Base-by-base conservation (phyloP, 2,888 invertebrate species). In the Zele albiditarsus region DNA sequence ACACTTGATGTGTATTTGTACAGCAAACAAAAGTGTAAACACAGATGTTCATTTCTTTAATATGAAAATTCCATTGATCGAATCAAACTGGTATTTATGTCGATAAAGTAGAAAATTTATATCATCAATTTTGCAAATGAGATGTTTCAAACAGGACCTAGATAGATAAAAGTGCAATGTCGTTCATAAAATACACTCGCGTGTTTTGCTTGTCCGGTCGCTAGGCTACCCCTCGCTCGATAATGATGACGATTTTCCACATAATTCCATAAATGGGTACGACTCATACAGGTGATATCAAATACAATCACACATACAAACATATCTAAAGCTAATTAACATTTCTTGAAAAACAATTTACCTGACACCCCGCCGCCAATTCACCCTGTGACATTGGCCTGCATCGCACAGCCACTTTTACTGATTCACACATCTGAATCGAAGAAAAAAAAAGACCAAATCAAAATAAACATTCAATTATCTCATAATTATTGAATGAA, bases 351-450 rank as follows among this genome's bases (percentile, higher is more conserved):
- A 8, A 23, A 23, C 6, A 28, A 83, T 85, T 71, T 83, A 89
- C 89, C 81, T 84, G 85, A 82, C 88, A 87, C 77, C 86, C 86
- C 75, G 86, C 85, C 66, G 86, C 86, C 79, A 83, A 75, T 90
- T 97, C 97, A 80, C 94, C 92, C 79, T 91, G 91, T 90, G 95
- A 96, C 93, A 96, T 94, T 28, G 97, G 97, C 69, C 97, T 94
- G 91, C 96, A 97, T 91, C 96, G 90, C 80, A 95, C 95, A 74
- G 96, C 94, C 70, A 96, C 96, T 90, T 94, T 95, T 71, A 96
- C 95, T 83, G 93, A 91, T 89, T 95, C 95, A 76, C 88, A 87
- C 89, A 89, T 89, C 89, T 89, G 79, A 31, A 83, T 6, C 8
- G 12, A 81, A 71, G 49, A 53, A 69, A 73, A 49, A 2, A 60